Conservation (phyloP, 64 coral and sea anemone genomes). For the Porites australiensis region DNA sequence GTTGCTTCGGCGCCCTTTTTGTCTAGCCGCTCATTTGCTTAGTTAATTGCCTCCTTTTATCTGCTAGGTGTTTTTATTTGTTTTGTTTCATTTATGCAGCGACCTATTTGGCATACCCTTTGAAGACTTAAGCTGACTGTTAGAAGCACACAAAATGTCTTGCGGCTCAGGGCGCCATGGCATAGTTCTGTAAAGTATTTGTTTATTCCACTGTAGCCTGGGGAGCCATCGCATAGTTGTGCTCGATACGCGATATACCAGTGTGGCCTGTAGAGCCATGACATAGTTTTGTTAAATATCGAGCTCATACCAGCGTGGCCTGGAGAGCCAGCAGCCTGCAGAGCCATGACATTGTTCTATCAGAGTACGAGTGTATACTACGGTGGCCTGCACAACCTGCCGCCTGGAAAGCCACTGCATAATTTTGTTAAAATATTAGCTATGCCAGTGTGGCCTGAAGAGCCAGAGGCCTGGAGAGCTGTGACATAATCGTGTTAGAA, state of each 20-base stretch:
- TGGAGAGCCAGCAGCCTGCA: background rate
- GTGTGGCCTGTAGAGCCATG: background rate
- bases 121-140: background rate
- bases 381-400: background rate
- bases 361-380: background rate
- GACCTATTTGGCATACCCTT: conserved; percentile 8
- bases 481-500: background rate
- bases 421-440: no score
- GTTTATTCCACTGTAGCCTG: no score
- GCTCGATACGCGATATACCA: no score
- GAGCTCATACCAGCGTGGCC: background rate
- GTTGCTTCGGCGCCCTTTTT: background rate
- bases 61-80: background rate
- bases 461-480: background rate
- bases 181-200: no score
- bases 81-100: background rate
- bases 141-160: background rate
- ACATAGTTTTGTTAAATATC: background rate
- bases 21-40: no score
- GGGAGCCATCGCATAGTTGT: no score
- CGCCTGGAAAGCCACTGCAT: background rate
- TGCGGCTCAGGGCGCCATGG: background rate
- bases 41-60: conserved; percentile 5
- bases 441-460: background rate
- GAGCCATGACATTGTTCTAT: background rate